A percentile compares a stretch with the other conserved stretches of the same genome.
Evolutionary conservation across 2,888 invertebrate genomes (phyloP).

Genomic region (Hylaea fasciaria): DNA sequence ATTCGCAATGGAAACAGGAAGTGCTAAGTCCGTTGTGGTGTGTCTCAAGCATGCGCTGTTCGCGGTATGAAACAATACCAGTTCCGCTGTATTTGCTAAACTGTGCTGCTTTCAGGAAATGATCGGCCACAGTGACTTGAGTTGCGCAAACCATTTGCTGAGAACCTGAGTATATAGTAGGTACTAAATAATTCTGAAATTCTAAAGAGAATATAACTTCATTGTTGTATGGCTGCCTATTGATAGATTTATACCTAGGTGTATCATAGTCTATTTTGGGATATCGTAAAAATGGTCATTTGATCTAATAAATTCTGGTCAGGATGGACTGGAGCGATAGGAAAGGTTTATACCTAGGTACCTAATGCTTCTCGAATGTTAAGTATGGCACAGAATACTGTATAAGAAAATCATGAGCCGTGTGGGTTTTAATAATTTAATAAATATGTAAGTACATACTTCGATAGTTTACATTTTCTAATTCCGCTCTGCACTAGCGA

Average conservation of each 20-base stretch:
- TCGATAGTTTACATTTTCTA: conserved; percentile 21
- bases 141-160: conserved; percentile 53
- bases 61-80: conserved; percentile 81
- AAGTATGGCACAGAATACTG: background rate
- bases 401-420: background rate
- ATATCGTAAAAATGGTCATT: conserved; percentile 4
- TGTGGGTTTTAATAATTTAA: no score
- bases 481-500: conserved; percentile 41
- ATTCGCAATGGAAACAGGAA: conserved; percentile 82
- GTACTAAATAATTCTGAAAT: conserved; percentile 45
- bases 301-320: conserved; percentile 1
- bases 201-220: conserved; percentile 22
- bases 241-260: conserved; percentile 31
- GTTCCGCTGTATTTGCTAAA: conserved; percentile 82
- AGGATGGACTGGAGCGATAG: background rate
- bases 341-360: no score
- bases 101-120: conserved; percentile 78
- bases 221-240: conserved; percentile 38
- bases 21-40: conserved; percentile 74
- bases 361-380: conserved; percentile 2
- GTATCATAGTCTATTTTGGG: conserved; percentile 8
- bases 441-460: no score
- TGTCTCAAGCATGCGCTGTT: conserved; percentile 75
- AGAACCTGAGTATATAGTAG: conserved; percentile 48
- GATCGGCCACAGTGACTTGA: conserved; percentile 54